A percentile compares a stretch with the other conserved stretches of the same genome.
Conservation (phyloP, 2,113 vertebrate species). For the Falco punctatus region DNA sequence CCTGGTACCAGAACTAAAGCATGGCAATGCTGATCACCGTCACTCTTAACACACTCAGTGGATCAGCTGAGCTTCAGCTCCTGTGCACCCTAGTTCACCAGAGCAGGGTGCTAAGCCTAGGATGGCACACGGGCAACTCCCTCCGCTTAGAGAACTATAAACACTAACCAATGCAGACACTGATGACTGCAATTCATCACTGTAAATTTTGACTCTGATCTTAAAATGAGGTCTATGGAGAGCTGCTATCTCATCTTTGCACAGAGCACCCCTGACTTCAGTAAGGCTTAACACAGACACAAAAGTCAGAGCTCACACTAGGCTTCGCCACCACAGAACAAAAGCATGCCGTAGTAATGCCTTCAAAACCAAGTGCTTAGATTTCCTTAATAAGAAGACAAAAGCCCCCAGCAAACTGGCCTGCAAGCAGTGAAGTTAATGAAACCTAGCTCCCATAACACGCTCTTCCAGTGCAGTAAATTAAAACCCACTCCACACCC, state of each 20-base stretch:
- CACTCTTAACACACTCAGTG: not conserved
- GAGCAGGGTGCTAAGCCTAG: not conserved
- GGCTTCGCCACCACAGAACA: not conserved
- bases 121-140: fast-evolving
- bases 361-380: not conserved
- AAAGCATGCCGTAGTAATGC: not conserved
- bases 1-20: not conserved
- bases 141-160: not conserved
- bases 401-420: not conserved
- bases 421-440: not conserved
- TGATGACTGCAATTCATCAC: not conserved
- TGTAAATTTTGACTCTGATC: not conserved
- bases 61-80: not conserved
- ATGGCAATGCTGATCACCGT: fast-evolving
- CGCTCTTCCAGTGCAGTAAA: not conserved
- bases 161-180: not conserved
- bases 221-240: not conserved
- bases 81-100: not conserved
- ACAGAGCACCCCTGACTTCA: not conserved
- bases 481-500: not conserved
- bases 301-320: not conserved
- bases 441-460: not conserved
- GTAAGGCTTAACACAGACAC: not conserved
- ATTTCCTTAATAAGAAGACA: not conserved
- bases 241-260: not conserved